A percentile compares a stretch with the other conserved stretches of the same genome.
Conservation (phyloP, 2,797 vertebrate species). For the Distichodus sexfasciatus region DNA sequence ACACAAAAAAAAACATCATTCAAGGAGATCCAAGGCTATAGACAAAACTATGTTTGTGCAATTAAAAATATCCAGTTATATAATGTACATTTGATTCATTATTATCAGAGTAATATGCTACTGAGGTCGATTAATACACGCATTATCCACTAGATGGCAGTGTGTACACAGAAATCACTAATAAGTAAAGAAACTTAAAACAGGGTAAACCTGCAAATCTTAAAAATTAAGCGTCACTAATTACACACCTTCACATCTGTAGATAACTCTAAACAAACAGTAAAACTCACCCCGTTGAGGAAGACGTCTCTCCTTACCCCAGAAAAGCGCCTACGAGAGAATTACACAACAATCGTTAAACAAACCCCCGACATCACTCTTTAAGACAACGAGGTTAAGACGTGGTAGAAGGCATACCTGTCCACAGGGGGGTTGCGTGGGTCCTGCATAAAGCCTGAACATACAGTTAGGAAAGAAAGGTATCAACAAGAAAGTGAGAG, state of each 20-base stretch:
- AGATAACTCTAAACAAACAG: not conserved
- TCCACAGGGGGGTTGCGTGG: conserved; percentile 92
- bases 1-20: conserved; percentile 18
- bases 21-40: no score
- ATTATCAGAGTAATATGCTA: no score
- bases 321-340: conserved; percentile 87
- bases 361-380: conserved; percentile 51
- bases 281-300: conserved; percentile 93
- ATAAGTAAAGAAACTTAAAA: no score
- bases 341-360: not conserved
- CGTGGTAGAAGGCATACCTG: conserved; percentile 80
- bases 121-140: no score
- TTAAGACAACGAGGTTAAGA: conserved; percentile 48
- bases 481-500: not conserved
- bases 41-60: no score
- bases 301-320: conserved; percentile 93
- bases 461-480: conserved; percentile 76
- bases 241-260: no score
- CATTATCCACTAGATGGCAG: no score
- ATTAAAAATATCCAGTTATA: not conserved
- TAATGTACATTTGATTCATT: not conserved
- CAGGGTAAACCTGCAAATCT: no score
- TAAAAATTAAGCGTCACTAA: not conserved
- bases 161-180: no score
- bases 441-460: conserved; percentile 95